phyloP scores from a whole-genome alignment of 2,113 vertebrate genomes.

The Campylomormyrus numenius region DNA sequence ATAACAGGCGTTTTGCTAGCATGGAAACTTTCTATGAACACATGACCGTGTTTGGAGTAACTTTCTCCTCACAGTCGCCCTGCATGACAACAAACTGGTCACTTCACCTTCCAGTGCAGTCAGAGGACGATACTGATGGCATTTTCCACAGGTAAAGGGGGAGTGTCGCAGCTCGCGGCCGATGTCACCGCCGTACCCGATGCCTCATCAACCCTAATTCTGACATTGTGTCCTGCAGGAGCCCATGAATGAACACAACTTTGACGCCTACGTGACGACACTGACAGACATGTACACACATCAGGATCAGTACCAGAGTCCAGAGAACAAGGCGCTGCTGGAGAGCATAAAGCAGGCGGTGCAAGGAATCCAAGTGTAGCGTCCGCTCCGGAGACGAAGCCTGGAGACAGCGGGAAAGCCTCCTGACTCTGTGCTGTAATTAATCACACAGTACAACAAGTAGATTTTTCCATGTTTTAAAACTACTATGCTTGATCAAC shows the following conservation, averaged over 20 bases:
- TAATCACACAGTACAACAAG: slow-evolving; percentile 70
- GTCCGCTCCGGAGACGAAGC: slow-evolving; percentile 25
- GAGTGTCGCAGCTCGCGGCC: neutral
- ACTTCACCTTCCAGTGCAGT: neutral
- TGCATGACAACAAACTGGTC: slow-evolving; percentile 14
- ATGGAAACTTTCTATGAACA: neutral
- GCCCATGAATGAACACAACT: slow-evolving; percentile 99
- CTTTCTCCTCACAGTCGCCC: slow-evolving; percentile 12
- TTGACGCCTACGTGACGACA: slow-evolving; percentile 98
- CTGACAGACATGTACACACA: slow-evolving; percentile 99
- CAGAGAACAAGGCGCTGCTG: slow-evolving; percentile 98
- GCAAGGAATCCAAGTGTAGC: slow-evolving; percentile 96
- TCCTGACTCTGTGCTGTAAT: slow-evolving; percentile 72
- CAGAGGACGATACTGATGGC: neutral
- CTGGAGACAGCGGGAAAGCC: slow-evolving; percentile 50
- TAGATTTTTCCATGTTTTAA: slow-evolving; percentile 65
- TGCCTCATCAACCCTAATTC: neutral
- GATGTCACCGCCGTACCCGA: neutral
- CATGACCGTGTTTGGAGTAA: neutral
- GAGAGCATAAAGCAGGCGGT: slow-evolving; percentile 99
- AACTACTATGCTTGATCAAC: slow-evolving; percentile 78
- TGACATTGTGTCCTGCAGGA: slow-evolving; percentile 68
- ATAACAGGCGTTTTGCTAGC: neutral
- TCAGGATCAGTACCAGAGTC: slow-evolving; percentile 99
- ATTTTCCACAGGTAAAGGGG: neutral